Conservation (phyloP, 2,888 invertebrate genomes). For the Scaptodrosophila latifasciaeformis region DNA sequence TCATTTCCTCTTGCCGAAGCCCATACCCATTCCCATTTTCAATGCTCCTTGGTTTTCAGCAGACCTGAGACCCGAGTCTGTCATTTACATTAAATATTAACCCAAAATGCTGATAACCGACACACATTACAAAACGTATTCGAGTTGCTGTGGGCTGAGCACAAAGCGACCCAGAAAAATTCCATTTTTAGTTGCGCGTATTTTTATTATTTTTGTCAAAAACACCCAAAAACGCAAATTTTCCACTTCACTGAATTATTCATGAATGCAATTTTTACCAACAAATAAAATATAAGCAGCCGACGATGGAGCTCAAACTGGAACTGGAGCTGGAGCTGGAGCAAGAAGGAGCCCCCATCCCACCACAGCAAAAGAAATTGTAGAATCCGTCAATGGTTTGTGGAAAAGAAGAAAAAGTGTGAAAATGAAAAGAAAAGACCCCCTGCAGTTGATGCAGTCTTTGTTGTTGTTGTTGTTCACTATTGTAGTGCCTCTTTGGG, state of each 20-base stretch:
- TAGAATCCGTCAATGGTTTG: constrained; percentile 4
- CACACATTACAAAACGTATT: constrained; percentile 43
- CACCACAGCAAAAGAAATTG: too few relatives aligned
- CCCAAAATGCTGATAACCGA: constrained; percentile 55
- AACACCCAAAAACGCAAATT: constrained; percentile 44
- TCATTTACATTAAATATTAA: constrained; percentile 70
- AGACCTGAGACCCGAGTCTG: constrained; percentile 30
- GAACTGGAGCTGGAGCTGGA: too few relatives aligned
- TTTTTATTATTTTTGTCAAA: constrained; percentile 21
- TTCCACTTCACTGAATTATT: constrained; percentile 68
- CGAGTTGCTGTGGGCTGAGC: constrained; percentile 20
- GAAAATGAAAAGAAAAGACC: too few relatives aligned
- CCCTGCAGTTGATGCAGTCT: constrained; percentile 32
- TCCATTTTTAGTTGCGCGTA: constrained; percentile 15
- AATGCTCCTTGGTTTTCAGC: too few relatives aligned
- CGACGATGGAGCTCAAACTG: too few relatives aligned
- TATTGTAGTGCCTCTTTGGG: constrained; percentile 1
- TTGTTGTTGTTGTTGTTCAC: constrained; percentile 33
- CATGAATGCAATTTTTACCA: constrained; percentile 70
- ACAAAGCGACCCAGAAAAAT: constrained; percentile 25
- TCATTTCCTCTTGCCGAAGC: neutral
- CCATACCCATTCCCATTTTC: too few relatives aligned
- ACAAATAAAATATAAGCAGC: constrained; percentile 62
- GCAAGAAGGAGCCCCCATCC: too few relatives aligned
- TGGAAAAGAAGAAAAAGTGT: too few relatives aligned